A percentile compares a stretch with the other conserved stretches of the same genome.
phyloP scores from a whole-genome alignment of 1,140 invertebrate species.

The Phortica variegata region DNA sequence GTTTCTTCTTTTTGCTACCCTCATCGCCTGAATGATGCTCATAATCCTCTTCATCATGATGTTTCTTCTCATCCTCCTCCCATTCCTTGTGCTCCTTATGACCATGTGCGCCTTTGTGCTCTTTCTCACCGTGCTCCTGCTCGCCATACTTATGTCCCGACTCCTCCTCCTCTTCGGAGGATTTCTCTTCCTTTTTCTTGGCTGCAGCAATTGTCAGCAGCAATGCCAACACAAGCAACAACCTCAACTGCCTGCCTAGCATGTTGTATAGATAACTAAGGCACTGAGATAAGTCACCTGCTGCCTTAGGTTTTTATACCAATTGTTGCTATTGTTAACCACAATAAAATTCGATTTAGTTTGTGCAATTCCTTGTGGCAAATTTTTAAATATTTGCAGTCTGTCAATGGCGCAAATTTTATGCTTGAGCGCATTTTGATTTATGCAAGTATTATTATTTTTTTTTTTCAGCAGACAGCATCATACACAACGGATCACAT shows the following conservation, averaged over 20 bases:
- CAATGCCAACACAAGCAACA: constrained; percentile 37
- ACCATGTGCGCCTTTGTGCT: constrained; percentile 63
- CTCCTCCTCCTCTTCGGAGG: constrained; percentile 52
- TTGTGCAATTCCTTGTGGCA: not conserved
- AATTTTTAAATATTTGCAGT: no score
- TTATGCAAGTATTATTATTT: no score
- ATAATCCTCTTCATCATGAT: constrained; percentile 66
- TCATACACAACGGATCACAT: no score
- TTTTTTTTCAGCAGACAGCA: no score
- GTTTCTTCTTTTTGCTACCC: constrained; percentile 65
- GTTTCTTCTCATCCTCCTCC: constrained; percentile 62
- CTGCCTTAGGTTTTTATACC: not conserved
- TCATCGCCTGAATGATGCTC: constrained; percentile 63
- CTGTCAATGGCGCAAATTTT: no score
- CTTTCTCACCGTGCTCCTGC: constrained; percentile 59
- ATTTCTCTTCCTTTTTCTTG: constrained; percentile 40
- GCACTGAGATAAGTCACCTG: no score
- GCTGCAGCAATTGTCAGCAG: constrained; percentile 39
- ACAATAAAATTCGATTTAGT: not conserved
- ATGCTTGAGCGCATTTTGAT: no score
- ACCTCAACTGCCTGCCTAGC: constrained; percentile 28
- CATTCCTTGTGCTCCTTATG: constrained; percentile 60
- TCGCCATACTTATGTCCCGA: constrained; percentile 58
- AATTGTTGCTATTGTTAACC: not conserved
- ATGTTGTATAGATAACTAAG: constrained; percentile 20